Percentiles rank a stretch among this genome's conserved stretches.
Evolutionary conservation across 2,797 vertebrate species (phyloP).

Genomic region (Poeciliopsis infans): DNA sequence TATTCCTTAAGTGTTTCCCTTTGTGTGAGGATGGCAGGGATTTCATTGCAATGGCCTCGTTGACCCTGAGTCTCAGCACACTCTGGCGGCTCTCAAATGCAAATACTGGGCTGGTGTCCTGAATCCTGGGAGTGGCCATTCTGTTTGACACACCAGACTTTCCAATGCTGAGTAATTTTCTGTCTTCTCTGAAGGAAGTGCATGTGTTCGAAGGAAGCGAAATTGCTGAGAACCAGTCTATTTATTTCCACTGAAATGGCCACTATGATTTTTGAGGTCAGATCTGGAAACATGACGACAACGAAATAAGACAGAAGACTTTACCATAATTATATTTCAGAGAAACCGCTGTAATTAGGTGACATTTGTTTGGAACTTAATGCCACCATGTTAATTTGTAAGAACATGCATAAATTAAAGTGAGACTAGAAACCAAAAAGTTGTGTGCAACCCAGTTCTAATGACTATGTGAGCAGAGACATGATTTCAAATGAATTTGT

Average conservation of each 20-base stretch:
- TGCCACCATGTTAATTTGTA: conserved; percentile 3
- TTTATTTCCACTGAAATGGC: conserved; percentile 25
- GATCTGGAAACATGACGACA: conserved; percentile 29
- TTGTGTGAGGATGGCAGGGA: conserved; percentile 20
- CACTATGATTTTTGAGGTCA: conserved; percentile 1
- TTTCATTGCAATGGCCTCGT: conserved; percentile 31
- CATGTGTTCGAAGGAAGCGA: conserved; percentile 25
- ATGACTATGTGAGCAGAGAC: not conserved
- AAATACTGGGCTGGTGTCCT: conserved; percentile 48
- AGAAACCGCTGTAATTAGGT: conserved; percentile 6
- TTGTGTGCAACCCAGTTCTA: not conserved
- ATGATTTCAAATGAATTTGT: not conserved
- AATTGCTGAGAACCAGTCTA: conserved; percentile 13
- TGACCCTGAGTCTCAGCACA: conserved; percentile 68
- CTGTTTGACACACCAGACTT: conserved; percentile 56
- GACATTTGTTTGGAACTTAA: not conserved
- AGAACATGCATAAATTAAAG: not conserved
- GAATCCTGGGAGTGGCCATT: conserved; percentile 47
- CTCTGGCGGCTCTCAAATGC: conserved; percentile 62
- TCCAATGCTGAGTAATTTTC: conserved; percentile 54
- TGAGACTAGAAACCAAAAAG: not conserved
- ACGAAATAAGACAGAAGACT: conserved; percentile 5
- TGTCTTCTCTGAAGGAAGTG: conserved; percentile 28
- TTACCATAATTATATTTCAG: conserved; percentile 5
- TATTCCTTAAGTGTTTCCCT: conserved; percentile 8